Base-by-base conservation (phyloP, 2,888 invertebrate genomes). In the Encarsia formosa region DNA sequence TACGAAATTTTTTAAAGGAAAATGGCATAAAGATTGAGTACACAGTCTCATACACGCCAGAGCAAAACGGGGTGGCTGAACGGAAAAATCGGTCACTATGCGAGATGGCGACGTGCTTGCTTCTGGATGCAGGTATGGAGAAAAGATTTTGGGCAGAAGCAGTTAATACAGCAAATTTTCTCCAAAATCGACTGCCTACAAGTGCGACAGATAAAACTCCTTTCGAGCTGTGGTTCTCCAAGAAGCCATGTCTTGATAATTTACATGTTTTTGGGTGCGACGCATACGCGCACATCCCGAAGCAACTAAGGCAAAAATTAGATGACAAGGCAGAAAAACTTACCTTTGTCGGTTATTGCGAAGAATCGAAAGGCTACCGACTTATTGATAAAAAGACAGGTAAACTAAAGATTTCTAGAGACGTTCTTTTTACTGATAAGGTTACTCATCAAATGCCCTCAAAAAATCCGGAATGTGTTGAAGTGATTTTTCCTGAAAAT, bases 11-110 rank as follows among this genome's bases (percentile, higher is more conserved):
- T 44, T 55, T 63, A 5, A 58, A 52, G 11, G 31, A 48, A 8
- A 51, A 64, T 46, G 68, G 68, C 1, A 68, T 67, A 31, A 37
- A 58, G 24, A 18, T 38, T 5, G 59, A 62, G 11, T 54, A 57
- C 19, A 61, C 61, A 3, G 58, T 49, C 2, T 39, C 59, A 2
- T 63, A 62, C 49, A 53, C 57, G 4, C 60, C 62, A 0, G 41
- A 61, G 19, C 63, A 63, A 32, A 65, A 63, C 31, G 61, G 62
- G 2, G 48, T 58, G 1, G 59, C 63, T 0, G 62, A 62, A 38
- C 42, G 61, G 9, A 61, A 62, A 22, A 65, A 62, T 29, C 39
- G 63, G 29, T 51, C 57, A 8, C 31, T 63, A 2, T 23, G 60
- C 4, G 61, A 63, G 29, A 58, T 54, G 31, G 50, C 58, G 13